Evolutionary conservation across 2,113 vertebrate genomes (phyloP), one percentile per base, ranked within the genome.

Genomic region (Oreochromis spilurus): DNA sequence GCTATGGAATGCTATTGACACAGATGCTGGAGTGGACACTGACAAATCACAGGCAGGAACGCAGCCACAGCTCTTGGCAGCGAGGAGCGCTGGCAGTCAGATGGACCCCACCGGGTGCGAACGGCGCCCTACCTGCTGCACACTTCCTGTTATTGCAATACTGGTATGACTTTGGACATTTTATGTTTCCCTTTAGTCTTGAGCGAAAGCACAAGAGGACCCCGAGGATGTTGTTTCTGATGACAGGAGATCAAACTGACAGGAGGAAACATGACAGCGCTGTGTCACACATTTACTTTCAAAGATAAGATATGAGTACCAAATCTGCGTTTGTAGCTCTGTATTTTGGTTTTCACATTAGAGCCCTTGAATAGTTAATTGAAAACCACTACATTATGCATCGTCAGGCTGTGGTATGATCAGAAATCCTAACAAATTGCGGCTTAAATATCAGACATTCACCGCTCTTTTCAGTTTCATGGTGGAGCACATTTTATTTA

Each of bases 1-100:
- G 78, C 91, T 24, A 43, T 88, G 95, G 94, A 96, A 96, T 96
- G 93, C 94, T 96, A 95, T 96, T 96, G 96, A 96, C 94, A 96
- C 95, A 96, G 95, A 96, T 96, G 95, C 93, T 88, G 72, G 72
- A 77, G 90, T 87, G 92, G 91, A 93, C 92, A 92, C 90, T 92
- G 93, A 94, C 90, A 89, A 90, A 95, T 94, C 83, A 84, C 92
- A 94, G 93, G 87, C 91, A 88, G 92, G 90, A 94, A 90, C 83
- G n/a, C 85, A 89, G 90, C 88, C 90, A 86, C 84, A 26, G 91
- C 83, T 93, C 88, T 86, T 92, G 91, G 89, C 92, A 87, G 55
- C 4, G 81, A 80, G 48, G 55, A 88, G 84, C 5, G 67, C 83
- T 87, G 92, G 91, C 84, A 90, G 82, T 54, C 58, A 31, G 80